Conservation (phyloP, 1,140 invertebrate species). For the Megalopta genalis region DNA sequence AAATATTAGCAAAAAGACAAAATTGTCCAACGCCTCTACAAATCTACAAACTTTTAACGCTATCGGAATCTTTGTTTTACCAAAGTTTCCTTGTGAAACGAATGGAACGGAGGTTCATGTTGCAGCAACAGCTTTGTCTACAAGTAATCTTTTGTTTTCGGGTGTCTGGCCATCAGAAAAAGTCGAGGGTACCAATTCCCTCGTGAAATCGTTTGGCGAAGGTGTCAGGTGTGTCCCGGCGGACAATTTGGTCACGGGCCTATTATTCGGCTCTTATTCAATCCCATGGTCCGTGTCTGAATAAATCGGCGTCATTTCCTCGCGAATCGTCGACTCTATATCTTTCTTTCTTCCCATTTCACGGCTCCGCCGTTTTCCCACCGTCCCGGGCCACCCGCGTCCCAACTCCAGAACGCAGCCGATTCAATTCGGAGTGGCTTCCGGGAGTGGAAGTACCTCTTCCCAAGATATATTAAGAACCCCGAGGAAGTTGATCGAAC, state of each 20-base stretch:
- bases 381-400: not conserved
- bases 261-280: slow-evolving; percentile 60
- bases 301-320: slow-evolving; percentile 61
- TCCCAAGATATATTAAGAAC: slow-evolving; percentile 55
- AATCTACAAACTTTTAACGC: too few species aligned
- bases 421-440: slow-evolving; percentile 59
- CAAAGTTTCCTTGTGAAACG: too few species aligned
- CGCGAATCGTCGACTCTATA: slow-evolving; percentile 55
- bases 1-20: too few species aligned
- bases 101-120: too few species aligned
- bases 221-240: slow-evolving; percentile 52
- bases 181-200: slow-evolving; percentile 15
- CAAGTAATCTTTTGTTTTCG: too few species aligned
- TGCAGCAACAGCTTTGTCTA: too few species aligned
- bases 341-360: slow-evolving; percentile 53
- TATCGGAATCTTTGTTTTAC: too few species aligned
- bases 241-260: slow-evolving; percentile 61
- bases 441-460: slow-evolving; percentile 36
- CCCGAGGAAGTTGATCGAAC: slow-evolving; percentile 37
- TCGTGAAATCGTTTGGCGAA: not conserved
- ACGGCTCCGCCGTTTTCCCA: not conserved
- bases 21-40: too few species aligned
- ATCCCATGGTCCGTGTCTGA: slow-evolving; percentile 55
- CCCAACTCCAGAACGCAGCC: slow-evolving; percentile 44
- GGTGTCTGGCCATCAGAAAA: not conserved